These are phyloP conservation scores for Tangara arthus DNA, from an alignment of 2,797 vertebrate species.

Conservation along the genomic window DNA sequence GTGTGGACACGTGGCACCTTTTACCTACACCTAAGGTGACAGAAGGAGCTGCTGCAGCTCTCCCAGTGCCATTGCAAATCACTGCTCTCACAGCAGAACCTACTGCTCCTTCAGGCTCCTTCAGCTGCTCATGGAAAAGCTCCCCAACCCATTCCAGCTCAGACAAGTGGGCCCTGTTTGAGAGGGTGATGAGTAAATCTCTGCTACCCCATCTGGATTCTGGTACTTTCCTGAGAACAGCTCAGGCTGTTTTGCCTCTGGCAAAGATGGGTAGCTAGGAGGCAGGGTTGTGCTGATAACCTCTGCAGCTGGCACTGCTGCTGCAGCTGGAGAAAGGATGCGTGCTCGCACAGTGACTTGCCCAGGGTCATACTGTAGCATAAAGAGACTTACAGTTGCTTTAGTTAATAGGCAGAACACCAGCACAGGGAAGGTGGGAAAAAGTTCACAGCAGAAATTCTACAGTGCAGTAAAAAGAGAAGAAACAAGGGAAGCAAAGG, in stretches of 20 bases:
- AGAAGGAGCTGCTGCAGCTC: background rate
- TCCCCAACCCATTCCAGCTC: background rate
- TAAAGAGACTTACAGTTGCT: background rate
- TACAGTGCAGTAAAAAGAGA: background rate
- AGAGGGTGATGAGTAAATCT: background rate
- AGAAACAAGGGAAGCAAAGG: background rate
- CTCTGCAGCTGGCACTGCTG: background rate
- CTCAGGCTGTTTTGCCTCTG: background rate
- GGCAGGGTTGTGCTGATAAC: background rate
- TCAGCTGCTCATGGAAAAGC: background rate
- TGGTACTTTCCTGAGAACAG: background rate
- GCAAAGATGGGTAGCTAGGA: background rate
- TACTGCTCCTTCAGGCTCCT: background rate
- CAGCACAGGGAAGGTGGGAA: background rate
- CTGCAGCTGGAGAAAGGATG: background rate
- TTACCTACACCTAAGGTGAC: background rate
- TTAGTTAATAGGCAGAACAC: constrained; percentile 9
- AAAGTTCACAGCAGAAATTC: background rate
- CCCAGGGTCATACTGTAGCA: background rate
- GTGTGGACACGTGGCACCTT: rapidly evolving
- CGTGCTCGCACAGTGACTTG: background rate
- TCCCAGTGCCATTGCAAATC: rapidly evolving
- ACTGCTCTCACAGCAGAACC: background rate
- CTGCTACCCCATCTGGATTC: background rate
- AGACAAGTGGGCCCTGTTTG: background rate